A percentile compares a stretch with the other conserved stretches of the same genome.
Conservation (phyloP, 2,888 invertebrate species). For the Esperia sulphurella region DNA sequence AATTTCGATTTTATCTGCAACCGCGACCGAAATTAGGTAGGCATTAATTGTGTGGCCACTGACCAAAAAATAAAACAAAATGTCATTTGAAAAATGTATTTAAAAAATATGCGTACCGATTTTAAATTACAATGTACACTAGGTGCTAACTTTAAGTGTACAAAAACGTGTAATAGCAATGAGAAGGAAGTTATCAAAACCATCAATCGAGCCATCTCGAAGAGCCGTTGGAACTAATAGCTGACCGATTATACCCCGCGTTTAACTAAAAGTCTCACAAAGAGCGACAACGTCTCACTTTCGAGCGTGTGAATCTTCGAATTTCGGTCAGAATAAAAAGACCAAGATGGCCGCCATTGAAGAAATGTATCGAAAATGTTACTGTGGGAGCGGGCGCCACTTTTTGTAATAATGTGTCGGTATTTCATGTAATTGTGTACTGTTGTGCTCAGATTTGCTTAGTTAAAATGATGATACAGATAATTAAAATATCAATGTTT, state of each 20-base stretch:
- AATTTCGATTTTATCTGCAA: constrained; percentile 61
- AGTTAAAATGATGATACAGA: not conserved
- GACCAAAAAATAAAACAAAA: not conserved
- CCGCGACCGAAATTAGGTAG: constrained; percentile 52
- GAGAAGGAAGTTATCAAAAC: constrained; percentile 40
- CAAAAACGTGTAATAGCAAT: constrained; percentile 6
- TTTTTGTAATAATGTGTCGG: constrained; percentile 48
- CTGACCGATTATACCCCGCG: constrained; percentile 30
- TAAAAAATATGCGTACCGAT: not conserved
- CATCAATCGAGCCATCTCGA: constrained; percentile 41
- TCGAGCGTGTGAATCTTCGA: constrained; percentile 58
- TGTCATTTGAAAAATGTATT: not conserved
- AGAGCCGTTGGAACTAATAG: constrained; percentile 37
- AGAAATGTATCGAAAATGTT: constrained; percentile 52
- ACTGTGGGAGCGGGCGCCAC: constrained; percentile 59
- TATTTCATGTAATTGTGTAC: constrained; percentile 47
- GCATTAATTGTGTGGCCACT: constrained; percentile 49
- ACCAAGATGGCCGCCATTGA: constrained; percentile 46
- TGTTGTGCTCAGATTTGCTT: constrained; percentile 10
- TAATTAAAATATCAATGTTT: not conserved
- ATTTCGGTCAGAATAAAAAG: constrained; percentile 27
- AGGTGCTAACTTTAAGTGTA: too few species aligned
- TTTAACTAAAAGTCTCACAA: constrained; percentile 38
- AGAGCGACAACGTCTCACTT: constrained; percentile 49
- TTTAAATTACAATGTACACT: not conserved